These are phyloP conservation scores for Neotoma lepida DNA, from an alignment of 2,113 vertebrate species.

Conservation along the genomic window DNA sequence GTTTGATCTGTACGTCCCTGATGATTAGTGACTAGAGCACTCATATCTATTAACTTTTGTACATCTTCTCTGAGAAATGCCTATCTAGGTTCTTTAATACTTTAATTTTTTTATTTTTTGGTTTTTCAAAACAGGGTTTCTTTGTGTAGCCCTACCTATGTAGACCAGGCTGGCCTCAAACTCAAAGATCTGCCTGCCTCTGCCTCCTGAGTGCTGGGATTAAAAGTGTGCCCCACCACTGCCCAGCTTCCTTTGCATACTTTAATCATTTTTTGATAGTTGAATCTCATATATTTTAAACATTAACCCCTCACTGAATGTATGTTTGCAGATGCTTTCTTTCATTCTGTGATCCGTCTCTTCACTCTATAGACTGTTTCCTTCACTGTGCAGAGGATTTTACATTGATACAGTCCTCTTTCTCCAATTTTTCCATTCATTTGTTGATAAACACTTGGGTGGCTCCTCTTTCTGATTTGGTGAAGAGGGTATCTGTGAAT, in stretches of 20 bases:
- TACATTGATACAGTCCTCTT: not conserved
- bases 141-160: not conserved
- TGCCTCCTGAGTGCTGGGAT: not conserved
- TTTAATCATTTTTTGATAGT: not conserved
- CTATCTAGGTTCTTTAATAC: not conserved
- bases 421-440: not conserved
- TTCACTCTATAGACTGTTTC: too few species aligned
- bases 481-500: not conserved
- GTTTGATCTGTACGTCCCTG: not conserved
- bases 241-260: not conserved
- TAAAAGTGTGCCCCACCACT: not conserved
- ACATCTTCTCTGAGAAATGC: not conserved
- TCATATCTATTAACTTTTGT: not conserved
- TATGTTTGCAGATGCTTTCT: not conserved
- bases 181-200: not conserved
- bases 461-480: not conserved
- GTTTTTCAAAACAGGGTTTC: not conserved
- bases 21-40: not conserved
- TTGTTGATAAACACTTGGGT: rapidly evolving
- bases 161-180: not conserved
- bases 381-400: not conserved
- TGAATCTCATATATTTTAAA: not conserved
- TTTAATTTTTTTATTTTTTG: not conserved
- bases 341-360: not conserved
- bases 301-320: too few species aligned